Base-by-base conservation (phyloP, 1,140 invertebrate species). In the Chrysoperla carnea region DNA sequence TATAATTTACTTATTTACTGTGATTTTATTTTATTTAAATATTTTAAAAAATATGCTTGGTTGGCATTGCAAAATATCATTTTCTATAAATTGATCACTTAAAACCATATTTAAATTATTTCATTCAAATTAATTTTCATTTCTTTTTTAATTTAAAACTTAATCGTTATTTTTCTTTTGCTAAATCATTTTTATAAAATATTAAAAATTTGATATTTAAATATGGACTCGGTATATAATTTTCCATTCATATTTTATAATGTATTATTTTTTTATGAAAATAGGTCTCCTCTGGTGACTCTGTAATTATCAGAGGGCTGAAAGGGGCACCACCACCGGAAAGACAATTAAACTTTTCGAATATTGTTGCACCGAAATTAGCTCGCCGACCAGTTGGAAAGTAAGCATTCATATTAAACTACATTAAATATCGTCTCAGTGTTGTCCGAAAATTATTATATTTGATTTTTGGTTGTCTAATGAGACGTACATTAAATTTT, bases 351-450 rank as follows among this genome's bases (percentile, higher is more conserved):
- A 83, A 78, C 52, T 75, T 99, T 36, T 87, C 87, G 27, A 86
- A 88, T 57, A 78, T 99, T 39, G 76, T 75, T 49, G 93, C 93
- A 41, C 94, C 93, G 2, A 88, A 92, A 67, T 67, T 97, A 41
- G 91, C 81, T 6, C 73, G 90, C 33, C 72, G 73, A 38, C 76
- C 79, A 17, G 73, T 71, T 47, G 70, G 70, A 33, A 73, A 66
- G 73, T 76, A 64, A 68, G 60, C 64, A 39, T 38, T 23, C 2
- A 3, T 23, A 11, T 31, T 44, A 41, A 37, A 17, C 35, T 29
- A 5, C 12, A 38, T 33, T 38, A 40, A 28, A 17, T 17, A 8
- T 27, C 12, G 11, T 12, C 31, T 12, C 31, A 33, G 31, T 33
- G 31, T 33, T 33, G 31, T 33, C 31, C 31, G 8, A 12, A 12